These are phyloP conservation scores for Achatina immaculata DNA, from an alignment of 1,140 invertebrate species.

Conservation along the genomic window DNA sequence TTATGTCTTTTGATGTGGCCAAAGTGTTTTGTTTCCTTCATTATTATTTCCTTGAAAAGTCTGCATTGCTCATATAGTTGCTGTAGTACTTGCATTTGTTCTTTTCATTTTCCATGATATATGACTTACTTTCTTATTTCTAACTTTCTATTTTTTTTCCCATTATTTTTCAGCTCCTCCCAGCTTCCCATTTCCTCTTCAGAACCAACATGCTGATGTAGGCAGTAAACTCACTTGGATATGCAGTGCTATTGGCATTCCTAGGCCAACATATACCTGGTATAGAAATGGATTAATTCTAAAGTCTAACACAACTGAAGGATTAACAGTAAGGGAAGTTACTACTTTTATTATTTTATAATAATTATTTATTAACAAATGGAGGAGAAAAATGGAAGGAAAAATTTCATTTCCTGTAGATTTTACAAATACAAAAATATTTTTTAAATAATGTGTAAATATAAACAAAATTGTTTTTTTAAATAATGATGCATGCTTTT, in stretches of 20 bases:
- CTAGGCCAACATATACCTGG: conserved; percentile 32
- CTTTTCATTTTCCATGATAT: too few species aligned
- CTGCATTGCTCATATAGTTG: too few species aligned
- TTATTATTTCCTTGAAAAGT: too few species aligned
- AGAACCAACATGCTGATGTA: conserved; percentile 20
- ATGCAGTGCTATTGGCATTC: conserved; percentile 5
- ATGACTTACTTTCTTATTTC: too few species aligned
- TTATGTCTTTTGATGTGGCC: too few species aligned
- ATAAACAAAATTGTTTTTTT: too few species aligned
- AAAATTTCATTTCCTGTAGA: neutral
- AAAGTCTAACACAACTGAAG: neutral
- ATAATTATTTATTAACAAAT: neutral
- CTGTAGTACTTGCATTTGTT: too few species aligned
- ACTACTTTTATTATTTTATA: neutral
- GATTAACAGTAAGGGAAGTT: neutral
- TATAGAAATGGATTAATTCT: conserved; percentile 12
- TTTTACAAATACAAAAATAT: too few species aligned
- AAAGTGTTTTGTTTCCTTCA: too few species aligned
- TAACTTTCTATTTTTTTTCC: neutral
- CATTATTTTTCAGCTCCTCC: neutral
- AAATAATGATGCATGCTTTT: too few species aligned
- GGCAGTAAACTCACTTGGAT: conserved; percentile 19
- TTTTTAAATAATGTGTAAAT: too few species aligned
- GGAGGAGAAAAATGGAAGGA: neutral
- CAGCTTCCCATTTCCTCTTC: conserved; percentile 21